A percentile compares a stretch with the other conserved stretches of the same genome.
Evolutionary conservation across 2,113 vertebrate genomes (phyloP).

Genomic region (Siniperca knerii): DNA sequence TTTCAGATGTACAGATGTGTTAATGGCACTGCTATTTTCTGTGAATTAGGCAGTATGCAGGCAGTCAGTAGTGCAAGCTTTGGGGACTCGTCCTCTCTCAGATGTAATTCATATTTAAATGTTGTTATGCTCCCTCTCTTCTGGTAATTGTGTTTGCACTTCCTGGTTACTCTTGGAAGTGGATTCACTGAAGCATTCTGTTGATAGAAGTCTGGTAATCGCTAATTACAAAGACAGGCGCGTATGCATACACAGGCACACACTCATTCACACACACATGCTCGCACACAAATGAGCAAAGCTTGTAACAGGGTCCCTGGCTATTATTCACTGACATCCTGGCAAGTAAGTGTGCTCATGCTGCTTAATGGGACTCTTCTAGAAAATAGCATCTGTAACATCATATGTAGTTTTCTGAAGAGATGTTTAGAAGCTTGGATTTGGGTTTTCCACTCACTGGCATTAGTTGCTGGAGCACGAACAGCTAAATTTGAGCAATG

Average conservation of each 20-base stretch:
- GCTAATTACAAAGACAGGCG: conserved; percentile 69
- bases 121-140: conserved; percentile 67
- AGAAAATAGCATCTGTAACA: conserved; percentile 28
- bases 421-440: not conserved
- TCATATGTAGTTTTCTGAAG: conserved; percentile 23
- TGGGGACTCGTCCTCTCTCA: conserved; percentile 47
- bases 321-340: conserved; percentile 56
- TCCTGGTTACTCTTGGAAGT: conserved; percentile 75
- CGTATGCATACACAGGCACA: conserved; percentile 21
- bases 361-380: conserved; percentile 39
- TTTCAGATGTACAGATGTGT: conserved; percentile 24
- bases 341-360: conserved; percentile 36
- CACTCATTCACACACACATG: conserved; percentile 27
- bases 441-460: not conserved
- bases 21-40: conserved; percentile 44
- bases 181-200: conserved; percentile 71
- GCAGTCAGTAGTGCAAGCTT: conserved; percentile 50
- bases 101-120: conserved; percentile 79
- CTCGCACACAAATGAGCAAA: conserved; percentile 62
- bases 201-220: conserved; percentile 74
- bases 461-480: not conserved
- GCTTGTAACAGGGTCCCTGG: conserved; percentile 40
- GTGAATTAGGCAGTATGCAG: conserved; percentile 39
- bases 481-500: not conserved
- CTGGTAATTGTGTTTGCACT: conserved; percentile 78